Conservation (phyloP, 2,113 vertebrate species). For the Antigone vipio region DNA sequence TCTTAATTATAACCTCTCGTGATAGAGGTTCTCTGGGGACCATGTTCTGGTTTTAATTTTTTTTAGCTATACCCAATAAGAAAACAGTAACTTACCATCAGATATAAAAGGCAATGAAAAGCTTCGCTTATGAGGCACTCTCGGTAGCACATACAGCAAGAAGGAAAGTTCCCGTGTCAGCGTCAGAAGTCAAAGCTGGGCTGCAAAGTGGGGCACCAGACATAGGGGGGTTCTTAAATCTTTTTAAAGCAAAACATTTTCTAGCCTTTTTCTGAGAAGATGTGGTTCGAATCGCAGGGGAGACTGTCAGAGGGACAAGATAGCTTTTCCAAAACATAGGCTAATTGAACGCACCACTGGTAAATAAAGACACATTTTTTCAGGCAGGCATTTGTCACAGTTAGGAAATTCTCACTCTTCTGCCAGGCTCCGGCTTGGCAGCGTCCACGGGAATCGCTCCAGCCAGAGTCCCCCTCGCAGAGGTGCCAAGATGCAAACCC, state of each 20-base stretch:
- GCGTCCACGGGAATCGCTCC: neutral
- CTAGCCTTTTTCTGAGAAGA: neutral
- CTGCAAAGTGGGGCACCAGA: neutral
- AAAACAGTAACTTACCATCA: neutral
- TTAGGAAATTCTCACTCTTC: neutral
- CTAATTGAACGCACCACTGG: neutral
- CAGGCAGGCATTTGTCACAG: conserved; percentile 35
- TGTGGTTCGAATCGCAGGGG: neutral
- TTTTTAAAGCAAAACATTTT: neutral
- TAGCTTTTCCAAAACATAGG: neutral
- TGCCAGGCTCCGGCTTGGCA: conserved; percentile 48
- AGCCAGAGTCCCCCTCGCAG: neutral
- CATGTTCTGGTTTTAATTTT: neutral
- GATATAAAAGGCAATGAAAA: neutral
- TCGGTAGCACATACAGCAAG: rapidly evolving
- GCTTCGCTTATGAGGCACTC: rapidly evolving
- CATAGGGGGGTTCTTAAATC: rapidly evolving
- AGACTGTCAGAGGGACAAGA: neutral
- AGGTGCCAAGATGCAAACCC: neutral
- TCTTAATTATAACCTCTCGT: neutral
- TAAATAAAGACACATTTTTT: conserved; percentile 11
- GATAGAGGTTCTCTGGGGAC: neutral
- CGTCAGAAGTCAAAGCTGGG: neutral
- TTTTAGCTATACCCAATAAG: neutral
- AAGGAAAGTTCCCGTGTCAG: neutral